A percentile compares a stretch with the other conserved stretches of the same genome.
Evolutionary conservation across 2,797 vertebrate genomes (phyloP).

Genomic region (Numenius phaeopus): DNA sequence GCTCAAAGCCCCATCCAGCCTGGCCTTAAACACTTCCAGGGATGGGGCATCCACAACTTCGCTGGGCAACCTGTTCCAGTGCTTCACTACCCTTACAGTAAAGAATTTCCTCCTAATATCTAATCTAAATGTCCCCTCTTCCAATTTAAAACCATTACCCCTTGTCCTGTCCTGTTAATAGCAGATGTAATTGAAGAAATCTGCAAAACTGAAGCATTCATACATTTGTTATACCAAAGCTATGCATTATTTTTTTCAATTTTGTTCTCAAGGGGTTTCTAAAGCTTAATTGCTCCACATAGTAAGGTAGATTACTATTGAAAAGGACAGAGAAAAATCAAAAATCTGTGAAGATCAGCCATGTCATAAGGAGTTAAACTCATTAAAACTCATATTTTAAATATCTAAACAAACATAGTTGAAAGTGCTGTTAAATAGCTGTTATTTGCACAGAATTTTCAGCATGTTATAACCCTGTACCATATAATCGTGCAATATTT

Average conservation of each 20-base stretch:
- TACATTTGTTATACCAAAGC: neutral
- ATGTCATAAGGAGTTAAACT: neutral
- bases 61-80: too few relatives aligned
- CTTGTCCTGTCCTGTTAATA: neutral
- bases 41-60: too few relatives aligned
- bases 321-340: neutral
- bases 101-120: too few relatives aligned
- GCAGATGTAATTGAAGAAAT: neutral
- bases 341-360: neutral
- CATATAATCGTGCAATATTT: constrained; percentile 74
- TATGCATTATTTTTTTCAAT: neutral
- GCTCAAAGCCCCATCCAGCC: too few relatives aligned
- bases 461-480: constrained; percentile 52
- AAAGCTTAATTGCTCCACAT: neutral
- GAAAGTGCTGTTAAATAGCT: constrained; percentile 65
- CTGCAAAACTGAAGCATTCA: neutral
- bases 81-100: too few relatives aligned
- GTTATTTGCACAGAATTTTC: constrained; percentile 63
- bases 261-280: neutral
- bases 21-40: too few relatives aligned
- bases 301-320: neutral
- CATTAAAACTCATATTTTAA: constrained; percentile 21
- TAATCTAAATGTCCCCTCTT: too few relatives aligned
- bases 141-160: too few relatives aligned
- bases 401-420: constrained; percentile 44